These are phyloP conservation scores for Gonatopus flavifemur DNA, from an alignment of 1,140 invertebrate genomes.

Conservation along the genomic window DNA sequence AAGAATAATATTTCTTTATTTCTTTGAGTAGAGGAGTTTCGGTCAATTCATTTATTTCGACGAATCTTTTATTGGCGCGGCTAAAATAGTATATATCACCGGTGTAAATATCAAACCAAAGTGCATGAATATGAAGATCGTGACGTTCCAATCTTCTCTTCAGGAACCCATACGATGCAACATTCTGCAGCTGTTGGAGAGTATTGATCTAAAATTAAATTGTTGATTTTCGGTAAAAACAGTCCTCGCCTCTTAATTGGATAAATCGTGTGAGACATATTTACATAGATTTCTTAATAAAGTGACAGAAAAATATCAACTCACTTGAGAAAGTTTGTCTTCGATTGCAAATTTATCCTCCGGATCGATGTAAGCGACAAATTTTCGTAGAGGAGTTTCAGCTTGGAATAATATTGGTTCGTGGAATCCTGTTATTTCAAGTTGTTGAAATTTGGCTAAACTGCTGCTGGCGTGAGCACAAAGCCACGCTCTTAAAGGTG, in stretches of 20 bases:
- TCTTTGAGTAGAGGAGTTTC: conserved; percentile 75
- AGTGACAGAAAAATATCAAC: conserved; percentile 7
- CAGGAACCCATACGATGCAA: conserved; percentile 92
- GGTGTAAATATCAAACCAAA: conserved; percentile 98
- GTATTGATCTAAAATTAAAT: conserved; percentile 78
- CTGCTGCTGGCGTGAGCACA: conserved; percentile 82
- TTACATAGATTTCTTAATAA: conserved; percentile 1
- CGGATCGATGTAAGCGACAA: conserved; percentile 92
- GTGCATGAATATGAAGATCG: conserved; percentile 85
- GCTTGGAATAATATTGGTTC: conserved; percentile 82
- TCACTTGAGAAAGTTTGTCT: conserved; percentile 91
- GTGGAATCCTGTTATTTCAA: conserved; percentile 68
- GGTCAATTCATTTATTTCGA: conserved; percentile 81
- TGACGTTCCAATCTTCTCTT: conserved; percentile 79
- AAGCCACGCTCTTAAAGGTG: conserved; percentile 89
- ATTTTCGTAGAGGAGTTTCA: conserved; percentile 82
- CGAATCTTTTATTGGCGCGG: conserved; percentile 77
- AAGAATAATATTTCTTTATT: conserved; percentile 80
- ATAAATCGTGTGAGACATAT: not conserved
- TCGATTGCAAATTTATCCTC: conserved; percentile 85
- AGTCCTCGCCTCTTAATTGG: too few relatives aligned
- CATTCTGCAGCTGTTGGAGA: conserved; percentile 90
- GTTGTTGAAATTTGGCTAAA: conserved; percentile 79
- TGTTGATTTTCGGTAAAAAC: too few relatives aligned
- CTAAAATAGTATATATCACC: conserved; percentile 95